phyloP scores from a whole-genome alignment of 2,797 vertebrate genomes.

The Notoglanidium macrostoma region DNA sequence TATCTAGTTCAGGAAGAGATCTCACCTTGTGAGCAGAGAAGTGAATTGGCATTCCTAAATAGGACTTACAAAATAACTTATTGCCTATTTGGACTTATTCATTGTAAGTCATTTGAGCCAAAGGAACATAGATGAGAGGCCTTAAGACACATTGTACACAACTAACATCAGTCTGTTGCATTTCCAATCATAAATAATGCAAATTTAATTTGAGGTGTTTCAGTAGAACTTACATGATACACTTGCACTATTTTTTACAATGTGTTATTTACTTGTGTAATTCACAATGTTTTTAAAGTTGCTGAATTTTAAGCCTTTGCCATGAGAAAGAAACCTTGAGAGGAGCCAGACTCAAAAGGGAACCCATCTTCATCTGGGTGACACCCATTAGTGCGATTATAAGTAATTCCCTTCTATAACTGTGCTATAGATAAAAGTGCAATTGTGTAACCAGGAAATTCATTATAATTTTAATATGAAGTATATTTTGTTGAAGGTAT shows the following conservation, averaged over 20 bases:
- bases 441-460: no score
- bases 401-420: no score
- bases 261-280: neutral
- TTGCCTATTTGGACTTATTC: neutral
- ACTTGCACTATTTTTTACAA: neutral
- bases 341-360: no score
- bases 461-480: no score
- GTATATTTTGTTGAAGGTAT: no score
- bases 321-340: neutral
- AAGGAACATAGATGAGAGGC: neutral
- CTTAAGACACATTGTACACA: neutral
- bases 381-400: no score
- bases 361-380: no score
- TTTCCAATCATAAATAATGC: neutral
- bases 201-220: neutral
- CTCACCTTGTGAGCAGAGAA: slow-evolving; percentile 76
- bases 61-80: slow-evolving; percentile 54
- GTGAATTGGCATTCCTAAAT: slow-evolving; percentile 14
- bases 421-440: no score
- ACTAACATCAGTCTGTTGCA: neutral
- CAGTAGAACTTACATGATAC: neutral
- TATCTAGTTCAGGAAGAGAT: slow-evolving; percentile 66
- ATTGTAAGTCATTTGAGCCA: neutral
- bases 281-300: neutral
- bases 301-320: neutral